Evolutionary conservation across 2,888 invertebrate genomes (phyloP).

Genomic region (Luffia ferchaultella): DNA sequence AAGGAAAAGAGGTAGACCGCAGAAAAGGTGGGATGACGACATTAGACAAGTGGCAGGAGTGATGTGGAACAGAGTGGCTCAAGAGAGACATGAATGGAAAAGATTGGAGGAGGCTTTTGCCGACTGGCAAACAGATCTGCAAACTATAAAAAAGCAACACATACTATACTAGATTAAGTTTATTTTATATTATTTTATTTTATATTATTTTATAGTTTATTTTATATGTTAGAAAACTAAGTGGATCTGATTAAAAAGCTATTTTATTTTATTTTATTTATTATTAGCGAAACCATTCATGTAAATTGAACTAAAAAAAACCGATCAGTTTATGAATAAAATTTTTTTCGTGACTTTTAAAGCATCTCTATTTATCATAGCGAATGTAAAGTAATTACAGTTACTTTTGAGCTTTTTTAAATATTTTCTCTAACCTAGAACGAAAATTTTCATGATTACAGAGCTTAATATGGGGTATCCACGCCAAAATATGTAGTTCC

Average conservation of each 20-base stretch:
- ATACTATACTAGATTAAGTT: background rate
- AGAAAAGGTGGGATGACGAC: background rate
- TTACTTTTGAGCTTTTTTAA: too few relatives aligned
- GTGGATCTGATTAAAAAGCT: background rate
- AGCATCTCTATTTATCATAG: too few relatives aligned
- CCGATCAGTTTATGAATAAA: too few relatives aligned
- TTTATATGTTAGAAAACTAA: background rate
- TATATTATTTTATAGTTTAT: background rate
- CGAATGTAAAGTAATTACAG: background rate
- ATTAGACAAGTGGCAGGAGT: background rate
- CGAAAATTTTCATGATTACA: too few relatives aligned
- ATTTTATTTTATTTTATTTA: background rate
- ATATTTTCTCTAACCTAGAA: too few relatives aligned
- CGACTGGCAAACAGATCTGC: slow-evolving; percentile 9
- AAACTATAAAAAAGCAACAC: slow-evolving; percentile 2
- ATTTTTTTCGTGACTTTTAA: too few relatives aligned
- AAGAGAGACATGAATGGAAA: slow-evolving; percentile 4
- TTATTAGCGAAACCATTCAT: too few relatives aligned
- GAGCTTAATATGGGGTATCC: too few relatives aligned
- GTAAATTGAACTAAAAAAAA: too few relatives aligned
- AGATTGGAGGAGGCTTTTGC: slow-evolving; percentile 8
- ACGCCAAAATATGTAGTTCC: too few relatives aligned
- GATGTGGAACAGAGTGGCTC: slow-evolving; percentile 1
- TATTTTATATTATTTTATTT: background rate
- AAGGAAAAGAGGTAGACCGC: background rate